Base-by-base conservation (phyloP, 2,888 invertebrate species). In the Salticus scenicus region DNA sequence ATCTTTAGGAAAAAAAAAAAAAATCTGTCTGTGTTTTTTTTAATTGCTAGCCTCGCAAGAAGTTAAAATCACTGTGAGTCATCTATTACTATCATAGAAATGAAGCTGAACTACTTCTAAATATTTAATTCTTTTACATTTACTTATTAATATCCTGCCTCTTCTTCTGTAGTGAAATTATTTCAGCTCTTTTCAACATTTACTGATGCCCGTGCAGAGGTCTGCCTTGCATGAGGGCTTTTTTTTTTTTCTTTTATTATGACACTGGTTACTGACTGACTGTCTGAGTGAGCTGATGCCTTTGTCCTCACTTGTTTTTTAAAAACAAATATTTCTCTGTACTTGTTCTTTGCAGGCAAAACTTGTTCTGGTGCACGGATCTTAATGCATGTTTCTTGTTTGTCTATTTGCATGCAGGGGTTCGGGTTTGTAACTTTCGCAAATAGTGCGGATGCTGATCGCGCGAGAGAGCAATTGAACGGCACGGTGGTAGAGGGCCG, bases 371-470 rank as follows among this genome's bases (percentile, higher is more conserved):
- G 87, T 87, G 88, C 88, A 89, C 87, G 88, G 85, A 82, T 87
- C 81, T 89, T 88, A 95, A 95, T 95, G 95, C 95, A 95, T 95
- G 95, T 95, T 95, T 87, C 80, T 86, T 87, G 87, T 88, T 88
- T 69, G 88, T 89, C 89, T 90, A 89, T 89, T 90, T 89, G 90
- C 90, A 90, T 91, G 90, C 89, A 99, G 99, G 99, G 99, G 95
- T 99, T 99, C 96, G 99, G 99, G 96, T 99, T 99, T 97, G 99
- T 99, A 95, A 99, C 99, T 95, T 99, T 99, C 97, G 98, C 98
- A 95, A 98, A 97, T 96, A 97, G 97, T 95, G 96, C 96, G 94
- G 99, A 99, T 95, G 99, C 99, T 94, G 99, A 99, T 95, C 96
- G 97, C 95, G 99, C 99, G 96, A 97, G 99, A 95, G 98, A 98